Evolutionary conservation across 1,140 invertebrate genomes (phyloP).

Genomic region (Drosophila pallidifrons): DNA sequence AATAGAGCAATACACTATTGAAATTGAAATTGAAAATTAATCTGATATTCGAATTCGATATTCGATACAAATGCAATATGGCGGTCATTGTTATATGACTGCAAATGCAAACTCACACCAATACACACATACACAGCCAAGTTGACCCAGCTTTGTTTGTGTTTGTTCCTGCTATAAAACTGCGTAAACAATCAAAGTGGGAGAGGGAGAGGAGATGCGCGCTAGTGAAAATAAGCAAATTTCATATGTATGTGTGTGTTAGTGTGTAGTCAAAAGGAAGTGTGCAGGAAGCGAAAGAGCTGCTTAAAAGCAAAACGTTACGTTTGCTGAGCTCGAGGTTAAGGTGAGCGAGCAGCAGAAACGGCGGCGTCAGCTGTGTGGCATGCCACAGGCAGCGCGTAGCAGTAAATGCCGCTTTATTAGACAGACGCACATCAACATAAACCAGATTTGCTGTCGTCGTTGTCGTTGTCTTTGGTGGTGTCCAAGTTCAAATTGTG

Average conservation of each 20-base stretch:
- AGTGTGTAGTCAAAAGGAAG: constrained; percentile 48
- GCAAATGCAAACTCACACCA: constrained; percentile 8
- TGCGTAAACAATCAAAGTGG: constrained; percentile 56
- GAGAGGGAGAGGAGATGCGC: background rate
- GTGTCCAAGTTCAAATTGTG: constrained; percentile 82
- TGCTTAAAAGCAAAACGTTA: constrained; percentile 37
- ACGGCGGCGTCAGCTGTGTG: constrained; percentile 1
- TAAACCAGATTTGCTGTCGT: constrained; percentile 71
- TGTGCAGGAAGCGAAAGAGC: constrained; percentile 52
- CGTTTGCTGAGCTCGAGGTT: constrained; percentile 24
- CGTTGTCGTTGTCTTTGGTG: constrained; percentile 17
- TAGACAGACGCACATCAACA: constrained; percentile 61
- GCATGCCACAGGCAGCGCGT: constrained; percentile 25
- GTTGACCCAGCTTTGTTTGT: constrained; percentile 59
- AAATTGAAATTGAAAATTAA: constrained; percentile 61
- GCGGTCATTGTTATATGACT: constrained; percentile 25
- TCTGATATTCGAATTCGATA: constrained; percentile 41
- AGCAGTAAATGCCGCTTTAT: constrained; percentile 69
- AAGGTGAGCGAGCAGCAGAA: constrained; percentile 32
- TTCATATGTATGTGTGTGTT: constrained; percentile 9
- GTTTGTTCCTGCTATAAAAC: constrained; percentile 78
- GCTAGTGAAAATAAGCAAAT: constrained; percentile 9
- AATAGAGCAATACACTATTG: constrained; percentile 57
- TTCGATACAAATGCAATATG: constrained; percentile 66
- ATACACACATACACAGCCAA: constrained; percentile 11